These are phyloP conservation scores for Semaprochilodus insignis DNA, from an alignment of 2,797 vertebrate species.

Conservation along the genomic window DNA sequence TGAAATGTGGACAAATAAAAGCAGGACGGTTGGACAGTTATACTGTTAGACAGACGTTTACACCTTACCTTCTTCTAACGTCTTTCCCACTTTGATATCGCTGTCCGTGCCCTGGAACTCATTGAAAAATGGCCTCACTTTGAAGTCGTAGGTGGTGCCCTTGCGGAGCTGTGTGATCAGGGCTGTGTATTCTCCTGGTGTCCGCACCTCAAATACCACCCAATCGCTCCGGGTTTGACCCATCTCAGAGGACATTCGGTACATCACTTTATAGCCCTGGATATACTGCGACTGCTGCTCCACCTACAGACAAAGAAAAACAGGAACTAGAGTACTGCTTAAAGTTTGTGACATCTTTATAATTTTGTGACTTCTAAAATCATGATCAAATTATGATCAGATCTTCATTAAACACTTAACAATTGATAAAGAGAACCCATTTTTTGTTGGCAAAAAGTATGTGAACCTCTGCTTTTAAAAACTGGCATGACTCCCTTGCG, in stretches of 20 bases:
- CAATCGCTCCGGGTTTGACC: constrained; percentile 86
- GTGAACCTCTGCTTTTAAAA: too few species aligned
- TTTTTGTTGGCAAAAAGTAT: too few species aligned
- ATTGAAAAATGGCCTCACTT: constrained; percentile 97
- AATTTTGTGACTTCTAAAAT: too few species aligned
- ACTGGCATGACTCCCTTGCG: too few species aligned
- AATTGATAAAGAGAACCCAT: too few species aligned
- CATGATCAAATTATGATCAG: too few species aligned
- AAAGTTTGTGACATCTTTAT: too few species aligned
- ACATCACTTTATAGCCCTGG: constrained; percentile 97
- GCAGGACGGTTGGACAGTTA: not conserved
- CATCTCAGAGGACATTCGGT: constrained; percentile 82
- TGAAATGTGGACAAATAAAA: not conserved
- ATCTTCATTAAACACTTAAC: too few species aligned
- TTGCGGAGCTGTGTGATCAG: constrained; percentile 92
- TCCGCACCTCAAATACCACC: constrained; percentile 93
- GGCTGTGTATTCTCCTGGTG: constrained; percentile 89
- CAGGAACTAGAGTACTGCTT: too few species aligned
- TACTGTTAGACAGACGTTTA: not conserved
- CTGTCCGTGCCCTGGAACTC: constrained; percentile 99
- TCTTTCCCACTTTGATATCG: constrained; percentile 94
- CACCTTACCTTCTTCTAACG: constrained; percentile 92
- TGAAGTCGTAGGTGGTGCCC: constrained; percentile 95
- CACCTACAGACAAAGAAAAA: constrained; percentile 79
- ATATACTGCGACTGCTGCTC: constrained; percentile 98